Base-by-base conservation (phyloP, 2,113 vertebrate genomes). In the Caranx ignobilis region DNA sequence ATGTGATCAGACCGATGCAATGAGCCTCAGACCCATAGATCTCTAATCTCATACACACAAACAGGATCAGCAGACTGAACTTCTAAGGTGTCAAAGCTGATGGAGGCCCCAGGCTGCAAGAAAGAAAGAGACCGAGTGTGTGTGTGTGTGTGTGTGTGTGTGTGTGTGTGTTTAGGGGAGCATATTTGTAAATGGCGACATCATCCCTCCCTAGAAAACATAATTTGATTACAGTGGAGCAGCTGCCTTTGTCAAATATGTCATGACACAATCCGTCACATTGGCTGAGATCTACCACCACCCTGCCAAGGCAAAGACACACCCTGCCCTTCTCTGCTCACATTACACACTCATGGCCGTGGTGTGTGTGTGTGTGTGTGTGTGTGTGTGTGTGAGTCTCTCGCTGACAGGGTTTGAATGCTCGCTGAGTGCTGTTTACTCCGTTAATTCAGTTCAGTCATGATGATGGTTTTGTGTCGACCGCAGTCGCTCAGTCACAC, bases 41-140 rank as follows among this genome's bases (percentile, higher is more conserved):
- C 52, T 79, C 41, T 82, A 74, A 88, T 89, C 86, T 77, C 52
- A 75, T 87, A 83, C 79, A 63, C 62, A 52, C 78, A 77, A 83
- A 87, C 57, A 75, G 84, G 79, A 88, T 88, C 86, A 82, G 69
- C 31, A 4, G 57, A 59, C 26, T 26, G 26, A 26, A 26, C 39
- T 67, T 65, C 64, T 73, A 74, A 81, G 75, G 74, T 87, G 79
- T 76, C 81, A 69, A 26, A 83, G 77, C 66, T 37, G 74, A 68
- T 63, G 48, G 45, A 48, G 16, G 35, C 81, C 43, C n/a, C 31
- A 32, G 71, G 77, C 69, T 26, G 26, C 26, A 1, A 26, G 26
- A 26, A 26, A 60, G 81, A 47, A 4, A 3, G 11, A 66, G 59
- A 66, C 65, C 59, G 75, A 71, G 34, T 55, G 13, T 12, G 52